Base-by-base conservation (phyloP, 1,140 invertebrate genomes). In the Asbolus verrucosus region DNA sequence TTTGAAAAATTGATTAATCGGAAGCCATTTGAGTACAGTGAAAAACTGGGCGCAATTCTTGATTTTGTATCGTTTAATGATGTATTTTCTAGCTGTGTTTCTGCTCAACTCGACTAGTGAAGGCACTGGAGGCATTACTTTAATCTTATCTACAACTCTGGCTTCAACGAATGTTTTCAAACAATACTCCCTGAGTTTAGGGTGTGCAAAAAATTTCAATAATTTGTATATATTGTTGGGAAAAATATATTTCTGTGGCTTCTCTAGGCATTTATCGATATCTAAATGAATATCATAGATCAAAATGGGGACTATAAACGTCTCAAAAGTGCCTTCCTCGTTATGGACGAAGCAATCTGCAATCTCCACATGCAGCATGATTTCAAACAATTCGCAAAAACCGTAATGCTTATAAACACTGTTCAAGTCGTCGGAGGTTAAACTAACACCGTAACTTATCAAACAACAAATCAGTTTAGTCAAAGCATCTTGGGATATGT, bases 51-150 rank as follows among this genome's bases (percentile, higher is more conserved):
- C 33, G 11, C n/a, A 5, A 38, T 38, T 13, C n/a, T 6, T 38
- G 33, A 38, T 38, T 11, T 38, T 4, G n/a, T n/a, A 38, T 11
- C n/a, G 4, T 2, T 6, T 2, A 11, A 38, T 38, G 4, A 38
- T 38, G n/a, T 38, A 38, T n/a, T 6, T 2, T 38, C 33, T 38
- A 38, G 33, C 33, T n/a, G n/a, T n/a, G 11, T 38, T 38, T 38
- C 33, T 6, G 11, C 33, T 38, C 6, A 38, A n/a, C n/a, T 38
- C 33, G 4, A 38, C 33, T 38, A 38, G n/a, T 2, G 33, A 38
- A 6, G 33, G 33, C 33, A 38, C 33, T 11, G 4, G 33, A 3
- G 33, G 11, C 33, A 11, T 5, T 4, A 5, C n/a, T n/a, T 38
- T 38, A 3, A 38, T 27, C 8, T 27, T 27, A 8, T 27, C 24